Percentiles rank a stretch among this genome's conserved stretches.
These are phyloP conservation scores for Ceryle rudis DNA, from an alignment of 2,797 vertebrate species.

Conservation along the genomic window DNA sequence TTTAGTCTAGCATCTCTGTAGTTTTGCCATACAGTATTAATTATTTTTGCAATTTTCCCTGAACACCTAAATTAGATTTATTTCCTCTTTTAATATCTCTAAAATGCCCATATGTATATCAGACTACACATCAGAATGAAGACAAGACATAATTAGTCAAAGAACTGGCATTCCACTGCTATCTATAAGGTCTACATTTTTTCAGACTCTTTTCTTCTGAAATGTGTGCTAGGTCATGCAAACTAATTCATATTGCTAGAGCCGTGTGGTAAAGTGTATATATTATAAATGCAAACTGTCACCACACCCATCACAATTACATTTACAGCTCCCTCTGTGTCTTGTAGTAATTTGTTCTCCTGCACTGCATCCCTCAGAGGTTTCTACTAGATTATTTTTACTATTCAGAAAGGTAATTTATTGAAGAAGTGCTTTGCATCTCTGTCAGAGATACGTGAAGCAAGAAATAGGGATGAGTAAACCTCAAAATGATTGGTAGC, in stretches of 20 bases:
- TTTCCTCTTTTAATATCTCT: conserved; percentile 1
- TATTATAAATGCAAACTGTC: conserved; percentile 60
- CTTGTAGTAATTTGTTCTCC: conserved; percentile 67
- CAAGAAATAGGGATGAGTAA: conserved; percentile 22
- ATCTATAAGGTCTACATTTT: not conserved
- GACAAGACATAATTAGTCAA: not conserved
- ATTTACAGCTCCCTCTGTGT: conserved; percentile 60
- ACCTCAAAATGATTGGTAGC: conserved; percentile 37
- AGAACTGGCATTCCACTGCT: not conserved
- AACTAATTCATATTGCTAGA: conserved; percentile 10
- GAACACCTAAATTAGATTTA: conserved; percentile 14
- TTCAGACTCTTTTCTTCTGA: conserved; percentile 22
- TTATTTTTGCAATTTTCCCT: not conserved
- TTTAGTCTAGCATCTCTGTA: not conserved
- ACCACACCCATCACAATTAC: conserved; percentile 62
- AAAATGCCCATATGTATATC: not conserved
- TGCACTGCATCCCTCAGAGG: conserved; percentile 1
- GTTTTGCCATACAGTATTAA: not conserved
- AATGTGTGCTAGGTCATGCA: conserved; percentile 23
- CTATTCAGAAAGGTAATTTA: conserved; percentile 66
- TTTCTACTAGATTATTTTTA: conserved; percentile 65
- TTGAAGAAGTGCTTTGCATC: conserved; percentile 50
- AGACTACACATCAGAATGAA: not conserved
- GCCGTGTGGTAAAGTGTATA: not conserved
- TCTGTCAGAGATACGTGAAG: conserved; percentile 27